Evolutionary conservation across 1,140 invertebrate genomes (phyloP).

Genomic region (Drosophila chauvacae): DNA sequence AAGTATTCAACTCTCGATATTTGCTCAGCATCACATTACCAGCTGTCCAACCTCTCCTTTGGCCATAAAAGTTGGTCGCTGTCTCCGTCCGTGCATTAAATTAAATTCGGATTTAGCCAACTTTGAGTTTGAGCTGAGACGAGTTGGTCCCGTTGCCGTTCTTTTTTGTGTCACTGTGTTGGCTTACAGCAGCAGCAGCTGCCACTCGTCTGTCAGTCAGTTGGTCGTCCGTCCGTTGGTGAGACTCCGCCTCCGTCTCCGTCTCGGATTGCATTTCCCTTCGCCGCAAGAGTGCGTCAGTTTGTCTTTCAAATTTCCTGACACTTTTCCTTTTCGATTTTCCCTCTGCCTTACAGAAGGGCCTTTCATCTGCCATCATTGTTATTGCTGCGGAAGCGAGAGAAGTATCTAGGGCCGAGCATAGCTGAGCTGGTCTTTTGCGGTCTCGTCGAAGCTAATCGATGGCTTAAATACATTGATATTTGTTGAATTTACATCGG

Average conservation of each 20-base stretch:
- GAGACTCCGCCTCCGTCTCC: not conserved
- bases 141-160: slow-evolving; percentile 54
- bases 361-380: slow-evolving; percentile 24
- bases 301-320: slow-evolving; percentile 70
- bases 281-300: slow-evolving; percentile 56
- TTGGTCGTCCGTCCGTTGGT: slow-evolving; percentile 24
- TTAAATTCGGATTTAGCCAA: slow-evolving; percentile 81
- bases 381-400: slow-evolving; percentile 20
- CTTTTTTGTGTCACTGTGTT: slow-evolving; percentile 65
- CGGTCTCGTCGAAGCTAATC: slow-evolving; percentile 33
- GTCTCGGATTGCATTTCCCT: slow-evolving; percentile 63
- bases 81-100: slow-evolving; percentile 80
- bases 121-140: slow-evolving; percentile 52
- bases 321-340: slow-evolving; percentile 55
- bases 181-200: slow-evolving; percentile 46
- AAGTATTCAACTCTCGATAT: slow-evolving; percentile 67
- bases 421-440: slow-evolving; percentile 22
- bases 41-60: slow-evolving; percentile 57
- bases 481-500: slow-evolving; percentile 17
- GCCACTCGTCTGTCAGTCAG: slow-evolving; percentile 58
- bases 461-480: slow-evolving; percentile 50
- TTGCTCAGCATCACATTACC: slow-evolving; percentile 78
- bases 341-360: slow-evolving; percentile 16
- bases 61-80: slow-evolving; percentile 70
- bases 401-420: slow-evolving; percentile 6